Evolutionary conservation across 1,140 invertebrate species (phyloP).

Genomic region (Maconellicoccus hirsutus): DNA sequence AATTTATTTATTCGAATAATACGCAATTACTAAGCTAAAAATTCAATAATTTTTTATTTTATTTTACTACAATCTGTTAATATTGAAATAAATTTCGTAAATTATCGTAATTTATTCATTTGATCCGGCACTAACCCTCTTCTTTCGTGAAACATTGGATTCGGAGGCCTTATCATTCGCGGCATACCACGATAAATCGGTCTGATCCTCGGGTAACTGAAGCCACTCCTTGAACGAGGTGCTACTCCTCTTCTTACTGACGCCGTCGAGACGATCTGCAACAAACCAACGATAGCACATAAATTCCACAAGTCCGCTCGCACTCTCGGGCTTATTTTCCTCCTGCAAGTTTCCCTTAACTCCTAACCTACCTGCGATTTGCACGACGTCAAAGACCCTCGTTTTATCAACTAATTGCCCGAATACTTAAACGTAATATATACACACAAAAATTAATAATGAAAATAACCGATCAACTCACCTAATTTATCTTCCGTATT

Average conservation of each 20-base stretch:
- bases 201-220: slow-evolving; percentile 67
- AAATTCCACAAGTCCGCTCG: not conserved
- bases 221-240: slow-evolving; percentile 81
- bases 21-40: too few species aligned
- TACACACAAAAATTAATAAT: not conserved
- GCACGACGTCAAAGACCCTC: too few species aligned
- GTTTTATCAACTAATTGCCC: too few species aligned
- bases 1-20: too few species aligned
- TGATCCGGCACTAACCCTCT: slow-evolving; percentile 53
- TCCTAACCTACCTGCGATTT: not conserved
- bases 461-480: slow-evolving; percentile 36
- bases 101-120: slow-evolving; percentile 1
- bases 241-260: slow-evolving; percentile 43
- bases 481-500: slow-evolving; percentile 48
- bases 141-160: slow-evolving; percentile 58
- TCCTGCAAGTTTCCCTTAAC: too few species aligned
- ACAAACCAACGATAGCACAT: too few species aligned
- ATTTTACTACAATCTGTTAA: too few species aligned
- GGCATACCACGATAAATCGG: slow-evolving; percentile 27
- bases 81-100: not conserved
- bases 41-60: too few species aligned
- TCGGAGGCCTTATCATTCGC: slow-evolving; percentile 37
- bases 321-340: too few species aligned
- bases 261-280: slow-evolving; percentile 79
- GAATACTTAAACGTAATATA: too few species aligned